Evolutionary conservation across 2,113 vertebrate genomes (phyloP), one percentile per base, ranked within the genome.

Genomic region (Rallus limicola): DNA sequence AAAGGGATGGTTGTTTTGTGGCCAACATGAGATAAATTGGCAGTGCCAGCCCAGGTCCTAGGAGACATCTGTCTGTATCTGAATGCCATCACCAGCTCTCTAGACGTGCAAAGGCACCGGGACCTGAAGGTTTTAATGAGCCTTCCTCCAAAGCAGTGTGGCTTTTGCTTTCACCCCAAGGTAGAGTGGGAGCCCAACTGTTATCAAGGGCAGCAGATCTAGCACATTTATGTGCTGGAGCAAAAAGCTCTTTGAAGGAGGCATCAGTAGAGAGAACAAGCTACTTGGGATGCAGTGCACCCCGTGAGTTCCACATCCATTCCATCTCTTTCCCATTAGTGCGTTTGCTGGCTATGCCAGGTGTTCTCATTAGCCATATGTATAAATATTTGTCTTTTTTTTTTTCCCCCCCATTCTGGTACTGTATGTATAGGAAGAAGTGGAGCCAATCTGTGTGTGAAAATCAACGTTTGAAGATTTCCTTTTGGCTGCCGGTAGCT

Each of bases 351-450:
- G 97, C 50, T 95, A 91, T 92, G 94, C 97, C 97, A 98, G 97
- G 97, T 98, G 98, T 96, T 97, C 96, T 95, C 96, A 93, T 93
- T 96, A 97, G 92, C 92, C 95, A 77, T 95, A 96, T 91, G 87
- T 97, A 96, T 97, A 98, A 97, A 98, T 98, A 98, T 98, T 98
- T 98, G 94, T 95, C 84, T 92, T 76, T 90, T 94, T 91, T 50
- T 82, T 92, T 90, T 82, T 90, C 87, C 76, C 93, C 87, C 78
- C 93, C 95, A 64, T 95, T 96, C 94, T 97, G 91, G 90, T 98
- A 88, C 87, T 96, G 85, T 97, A 95, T 96, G 16, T 97, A 95
- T 96, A 95, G 95, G 81, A 78, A 94, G 82, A 97, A 93, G 46
- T 34, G 56, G 79, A 97, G 94, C 82, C 94, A 95, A 95, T 92